phyloP scores from a whole-genome alignment of 2,113 vertebrate species.

The Microcebus tavaratra region DNA sequence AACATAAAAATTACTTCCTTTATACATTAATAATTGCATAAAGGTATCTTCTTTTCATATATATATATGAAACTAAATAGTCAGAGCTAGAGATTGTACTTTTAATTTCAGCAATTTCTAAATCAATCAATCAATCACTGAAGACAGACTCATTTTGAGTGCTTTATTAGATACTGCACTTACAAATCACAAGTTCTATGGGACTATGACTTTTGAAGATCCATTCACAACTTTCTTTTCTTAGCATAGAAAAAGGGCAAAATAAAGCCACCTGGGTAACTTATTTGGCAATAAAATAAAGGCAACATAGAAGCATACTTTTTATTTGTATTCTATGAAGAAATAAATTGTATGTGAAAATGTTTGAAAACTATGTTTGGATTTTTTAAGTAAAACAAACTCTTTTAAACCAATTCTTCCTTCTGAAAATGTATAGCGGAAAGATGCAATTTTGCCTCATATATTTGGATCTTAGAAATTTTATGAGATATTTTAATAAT shows the following conservation, averaged over 20 bases:
- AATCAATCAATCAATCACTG: neutral
- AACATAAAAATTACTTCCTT: slow-evolving; percentile 72
- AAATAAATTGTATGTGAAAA: neutral
- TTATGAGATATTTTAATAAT: neutral
- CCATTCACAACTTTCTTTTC: neutral
- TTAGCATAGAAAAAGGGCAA: neutral
- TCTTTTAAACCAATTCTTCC: neutral
- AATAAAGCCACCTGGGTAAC: neutral
- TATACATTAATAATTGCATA: neutral
- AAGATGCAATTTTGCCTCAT: neutral
- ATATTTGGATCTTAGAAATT: neutral
- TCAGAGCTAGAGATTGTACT: neutral
- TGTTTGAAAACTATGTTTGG: neutral
- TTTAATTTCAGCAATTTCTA: slow-evolving; percentile 18
- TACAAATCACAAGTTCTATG: neutral
- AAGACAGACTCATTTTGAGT: neutral
- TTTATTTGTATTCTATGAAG: neutral
- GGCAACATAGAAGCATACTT: neutral
- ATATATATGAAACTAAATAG: neutral
- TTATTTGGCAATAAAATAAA: neutral
- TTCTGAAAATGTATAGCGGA: neutral
- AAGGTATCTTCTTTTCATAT: slow-evolving; percentile 8
- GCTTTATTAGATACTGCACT: neutral
- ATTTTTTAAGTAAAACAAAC: neutral
- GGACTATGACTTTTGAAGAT: neutral